Evolutionary conservation across 1,140 invertebrate genomes (phyloP), one percentile per base, ranked within the genome.

Genomic region (Drosophila obscura): DNA sequence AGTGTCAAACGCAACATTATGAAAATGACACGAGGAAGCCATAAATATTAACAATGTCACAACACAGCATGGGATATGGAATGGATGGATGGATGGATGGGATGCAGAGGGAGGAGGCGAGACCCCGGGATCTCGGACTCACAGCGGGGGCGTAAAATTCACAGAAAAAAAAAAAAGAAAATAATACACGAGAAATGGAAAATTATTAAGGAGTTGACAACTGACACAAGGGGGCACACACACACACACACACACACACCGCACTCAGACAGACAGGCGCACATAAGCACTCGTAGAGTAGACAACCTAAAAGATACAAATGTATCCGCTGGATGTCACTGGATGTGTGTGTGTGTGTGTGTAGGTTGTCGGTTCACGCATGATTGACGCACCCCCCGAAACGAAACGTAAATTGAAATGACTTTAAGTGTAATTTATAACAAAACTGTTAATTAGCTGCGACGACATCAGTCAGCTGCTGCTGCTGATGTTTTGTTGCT

Each of bases 361-460:
- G 11, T 35, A 35, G 35, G 35, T 39, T 11, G 35, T 90, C 82
- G 78, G 73, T 82, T 80, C 48, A 77, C 77, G 83, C 89, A 89
- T 90, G 89, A 90, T 91, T 90, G 89, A 90, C 80, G 81, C 74
- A 77, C 61, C 52, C 63, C 39, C 50, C 52, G 43, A 49, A 49
- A 35, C 35, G 62, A 59, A 87, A 9, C 7, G 35, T 39, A 74
- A 62, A 88, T 64, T 83, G 59, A 77, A 89, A 83, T 89, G 84
- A 66, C 72, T 80, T 73, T 77, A 51, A 50, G 50, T 78, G 80
- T 91, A 91, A 90, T 91, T 91, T 91, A 91, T 84, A 90, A 90
- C 85, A 84, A 91, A 90, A 84, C 83, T 90, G 90, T 91, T 91
- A 91, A 91, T 91, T 91, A 91, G 90, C 90, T 85, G 82, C 76